Conservation (phyloP, 2,888 invertebrate genomes). For the Harpagoxenus sublaevis region DNA sequence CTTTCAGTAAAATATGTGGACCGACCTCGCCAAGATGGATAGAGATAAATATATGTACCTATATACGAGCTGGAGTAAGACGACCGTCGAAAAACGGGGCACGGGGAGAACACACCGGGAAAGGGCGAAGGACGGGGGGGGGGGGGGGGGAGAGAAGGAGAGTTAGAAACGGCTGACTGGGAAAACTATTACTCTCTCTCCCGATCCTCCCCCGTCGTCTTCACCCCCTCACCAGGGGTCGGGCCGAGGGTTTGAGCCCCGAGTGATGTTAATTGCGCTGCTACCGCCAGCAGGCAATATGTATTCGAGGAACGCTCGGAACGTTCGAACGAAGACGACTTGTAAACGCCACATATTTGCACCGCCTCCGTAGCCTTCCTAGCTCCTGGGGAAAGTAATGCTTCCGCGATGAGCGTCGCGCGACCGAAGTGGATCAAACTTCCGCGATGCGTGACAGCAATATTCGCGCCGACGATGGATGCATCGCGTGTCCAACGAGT, state of each 20-base stretch:
- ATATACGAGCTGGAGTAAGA: constrained; percentile 18
- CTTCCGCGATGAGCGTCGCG: constrained; percentile 18
- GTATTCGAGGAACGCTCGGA: constrained; percentile 72
- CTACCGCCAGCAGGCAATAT: constrained; percentile 78
- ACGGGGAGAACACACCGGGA: constrained; percentile 27
- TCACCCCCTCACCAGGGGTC: constrained; percentile 64
- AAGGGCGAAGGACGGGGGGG: constrained; percentile 29
- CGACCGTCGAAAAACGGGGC: constrained; percentile 55
- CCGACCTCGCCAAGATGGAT: constrained; percentile 55
- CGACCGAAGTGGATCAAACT: constrained; percentile 25
- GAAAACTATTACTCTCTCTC: constrained; percentile 76
- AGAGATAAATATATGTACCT: constrained; percentile 38
- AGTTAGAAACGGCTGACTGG: constrained; percentile 58
- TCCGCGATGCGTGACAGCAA: constrained; percentile 18
- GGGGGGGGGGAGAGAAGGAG: constrained; percentile 23
- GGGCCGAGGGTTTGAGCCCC: constrained; percentile 73
- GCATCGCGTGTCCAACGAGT: constrained; percentile 27
- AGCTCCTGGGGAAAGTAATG: constrained; percentile 3
- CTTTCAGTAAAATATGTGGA: constrained; percentile 28
- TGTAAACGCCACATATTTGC: constrained; percentile 63
- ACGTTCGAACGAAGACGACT: constrained; percentile 64
- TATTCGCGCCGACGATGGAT: constrained; percentile 44
- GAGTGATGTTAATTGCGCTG: constrained; percentile 80
- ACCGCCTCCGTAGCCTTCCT: neutral
- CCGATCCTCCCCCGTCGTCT: constrained; percentile 42